Base-by-base conservation (phyloP, 2,888 invertebrate genomes). In the Drosophila emarginata region DNA sequence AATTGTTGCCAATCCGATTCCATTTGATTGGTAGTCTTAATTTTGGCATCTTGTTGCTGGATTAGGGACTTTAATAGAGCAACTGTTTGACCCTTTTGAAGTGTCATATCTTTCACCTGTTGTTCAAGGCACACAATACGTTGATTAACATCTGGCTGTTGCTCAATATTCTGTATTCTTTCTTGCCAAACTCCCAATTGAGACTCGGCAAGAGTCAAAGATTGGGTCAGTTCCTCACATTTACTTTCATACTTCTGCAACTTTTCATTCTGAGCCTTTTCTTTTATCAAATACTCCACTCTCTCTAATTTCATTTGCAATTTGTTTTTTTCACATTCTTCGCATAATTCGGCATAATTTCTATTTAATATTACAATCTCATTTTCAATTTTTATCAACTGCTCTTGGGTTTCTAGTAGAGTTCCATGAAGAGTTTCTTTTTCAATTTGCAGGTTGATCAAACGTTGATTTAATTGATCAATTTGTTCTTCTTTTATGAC, bases 1-100 rank as follows among this genome's bases (percentile, higher is more conserved):
- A 91, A 67, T 51, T 90, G 87, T 51, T 77, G 76, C 91, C 91
- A 91, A 11, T 91, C 89, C 0, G 78, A 67, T 59, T 88, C 87
- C 62, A 89, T 83, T 64, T 81, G 78, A 54, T 77, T 81, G 2
- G 91, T 73, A 32, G 82, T 84, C 14, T 67, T 67, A 6, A 91
- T 83, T 71, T 89, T 91, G 2, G 78, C 79, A 28, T 82, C 79
- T 67, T 91, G 91, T 2, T 89, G 84, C 4, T 76, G 74, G 1
- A 91, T 56, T 18, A 90, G 64, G 53, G 79, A 72, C 21, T 86
- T 80, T 32, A 91, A 72, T 11, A 89, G 58, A 0, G 70, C 67
- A 36, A 91, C 77, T 0, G 85, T 84, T 57, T 87, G 79, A 9
- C 67, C 54, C 45, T 77, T 87, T 23, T 83, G 84, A 1, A 57